Base-by-base conservation (phyloP, 1,140 invertebrate species). In the Agrypnia vestita region DNA sequence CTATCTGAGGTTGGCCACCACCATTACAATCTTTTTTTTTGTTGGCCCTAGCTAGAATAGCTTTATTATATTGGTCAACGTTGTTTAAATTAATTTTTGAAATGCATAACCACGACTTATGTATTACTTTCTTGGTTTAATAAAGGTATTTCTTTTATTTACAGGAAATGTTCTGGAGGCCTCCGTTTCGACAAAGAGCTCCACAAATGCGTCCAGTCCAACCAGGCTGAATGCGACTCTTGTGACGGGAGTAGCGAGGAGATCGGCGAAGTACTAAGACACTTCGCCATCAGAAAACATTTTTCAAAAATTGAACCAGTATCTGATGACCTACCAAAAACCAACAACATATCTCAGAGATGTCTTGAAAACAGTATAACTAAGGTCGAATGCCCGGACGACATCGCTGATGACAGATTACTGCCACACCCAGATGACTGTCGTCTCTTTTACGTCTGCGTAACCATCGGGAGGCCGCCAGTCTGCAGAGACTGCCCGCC, bases 401-500 rank as follows among this genome's bases (percentile, higher is more conserved):
- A 47, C 17, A 55, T 83, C 4, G 67, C 46, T 12, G 67, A 76
- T 13, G 84, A 85, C 56, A 76, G 73, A 10, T 78, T 85, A 9
- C 12, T 84, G 8, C 78, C 83, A 10, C 84, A 86, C 76, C 84
- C 85, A 9, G 84, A 84, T 25, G 85, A 85, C 76, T 85, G 84
- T 67, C 44, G 83, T 12, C 79, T 85, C 13, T 86, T 85, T 67
- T 85, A 85, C 43, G 84, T 84, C 69, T 85, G 85, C 69, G 67
- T 84, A 3, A 55, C 55, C 47, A 49, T 53, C 12, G 49, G 75
- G 0, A 73, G 76, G 12, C 43, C 73, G 9, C 84, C 84, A 46
- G 80, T 85, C 11, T 85, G 85, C 76, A 84, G 84, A 21, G 83
- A 85, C 44, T 88, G 87, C 64, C 86, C 86, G 15, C 80, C 83